phyloP scores from a whole-genome alignment of 2,888 invertebrate species.

The Melinaea marsaeus region DNA sequence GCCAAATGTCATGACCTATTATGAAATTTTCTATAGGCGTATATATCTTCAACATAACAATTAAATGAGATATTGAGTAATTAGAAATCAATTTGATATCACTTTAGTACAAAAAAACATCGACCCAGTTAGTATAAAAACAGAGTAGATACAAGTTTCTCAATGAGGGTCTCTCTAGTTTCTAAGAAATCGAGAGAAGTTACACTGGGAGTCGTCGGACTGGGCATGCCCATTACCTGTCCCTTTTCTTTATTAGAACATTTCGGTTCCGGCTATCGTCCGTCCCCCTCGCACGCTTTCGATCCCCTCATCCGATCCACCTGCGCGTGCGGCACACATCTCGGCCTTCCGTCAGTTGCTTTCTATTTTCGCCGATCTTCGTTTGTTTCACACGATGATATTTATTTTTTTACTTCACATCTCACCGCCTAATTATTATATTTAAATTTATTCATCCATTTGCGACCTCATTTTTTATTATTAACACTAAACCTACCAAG shows the following conservation, averaged over 20 bases:
- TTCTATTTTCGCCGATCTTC: constrained; percentile 73
- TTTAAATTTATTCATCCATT: constrained; percentile 12
- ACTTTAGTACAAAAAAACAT: constrained; percentile 6
- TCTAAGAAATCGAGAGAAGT: constrained; percentile 61
- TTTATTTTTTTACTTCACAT: constrained; percentile 21
- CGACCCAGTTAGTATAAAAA: constrained; percentile 23
- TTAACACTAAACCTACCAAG: not conserved
- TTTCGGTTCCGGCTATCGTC: constrained; percentile 50
- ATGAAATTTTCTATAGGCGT: constrained; percentile 25
- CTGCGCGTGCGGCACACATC: constrained; percentile 72
- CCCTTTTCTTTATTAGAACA: constrained; percentile 59
- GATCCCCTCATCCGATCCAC: constrained; percentile 54
- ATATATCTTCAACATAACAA: too few species aligned
- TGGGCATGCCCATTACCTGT: constrained; percentile 51
- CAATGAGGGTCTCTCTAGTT: constrained; percentile 54
- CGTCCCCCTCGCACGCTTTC: constrained; percentile 52
- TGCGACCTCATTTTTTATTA: not conserved
- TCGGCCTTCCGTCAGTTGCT: constrained; percentile 63
- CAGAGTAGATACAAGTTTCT: constrained; percentile 39
- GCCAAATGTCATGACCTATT: constrained; percentile 56
- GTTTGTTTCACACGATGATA: constrained; percentile 40
- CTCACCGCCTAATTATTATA: constrained; percentile 19
- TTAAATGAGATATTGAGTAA: not conserved
- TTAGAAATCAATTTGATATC: not conserved
- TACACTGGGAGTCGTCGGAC: constrained; percentile 59